Base-by-base conservation (phyloP, 2,113 vertebrate species). In the Onychostruthus taczanowskii region DNA sequence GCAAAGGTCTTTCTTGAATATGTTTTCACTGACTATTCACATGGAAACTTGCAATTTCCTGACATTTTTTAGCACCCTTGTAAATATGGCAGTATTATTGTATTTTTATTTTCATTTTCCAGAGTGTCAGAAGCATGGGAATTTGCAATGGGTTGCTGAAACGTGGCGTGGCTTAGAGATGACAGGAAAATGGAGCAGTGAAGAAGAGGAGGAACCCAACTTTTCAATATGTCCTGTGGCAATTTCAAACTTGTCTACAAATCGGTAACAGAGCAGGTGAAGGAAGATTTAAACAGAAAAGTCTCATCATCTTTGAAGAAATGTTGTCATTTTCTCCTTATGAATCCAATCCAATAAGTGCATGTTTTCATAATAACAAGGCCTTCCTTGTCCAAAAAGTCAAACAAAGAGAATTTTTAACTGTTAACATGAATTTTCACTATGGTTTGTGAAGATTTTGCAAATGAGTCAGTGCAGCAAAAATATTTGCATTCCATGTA, bases 121-220 rank as follows among this genome's bases (percentile, higher is more conserved):
- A 50, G 44, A 76, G 14, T 58, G 43, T 53, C 27, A 44, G 28
- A 76, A 69, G 5, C 3, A 4, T 2, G 13, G 13, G 37, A 72
- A 72, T 13, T 68, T 64, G 27, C 12, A 84, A 52, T 8, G 8
- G 24, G 8, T 8, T 44, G 26, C 24, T 59, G 28, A 55, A 66
- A 56, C 3, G 4, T 4, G 28, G 2, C 1, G 0, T 1, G 2
- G 6, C 35, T 66, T 44, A 23, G 0, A 3, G 33, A 22, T 28
- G 6, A 13, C 6, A 37, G 18, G 28, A 77, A 92, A 74, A 69
- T 22, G 13, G 5, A 70, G 2, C 10, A 41, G 16, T 13, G 49
- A 69, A 64, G 15, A 21, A 47, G 33, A 63, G 5, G 10, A 4
- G 41, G 27, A 89, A 24, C 27, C 4, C 11, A 26, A 2, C 1